Base-by-base conservation (phyloP, 1,140 invertebrate genomes). In the Plodia interpunctella region DNA sequence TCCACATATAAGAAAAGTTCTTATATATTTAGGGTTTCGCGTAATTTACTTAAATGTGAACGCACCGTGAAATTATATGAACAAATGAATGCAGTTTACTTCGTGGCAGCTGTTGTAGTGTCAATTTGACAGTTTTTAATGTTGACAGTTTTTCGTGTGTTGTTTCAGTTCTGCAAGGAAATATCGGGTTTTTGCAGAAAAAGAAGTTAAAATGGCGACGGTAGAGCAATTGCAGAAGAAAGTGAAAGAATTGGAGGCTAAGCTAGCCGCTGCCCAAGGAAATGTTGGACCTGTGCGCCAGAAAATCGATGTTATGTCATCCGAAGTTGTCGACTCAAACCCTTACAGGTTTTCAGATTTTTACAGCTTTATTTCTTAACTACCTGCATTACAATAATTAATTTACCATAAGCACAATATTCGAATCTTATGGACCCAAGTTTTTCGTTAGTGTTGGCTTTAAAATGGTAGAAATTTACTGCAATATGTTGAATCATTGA, bases 241-340 rank as follows among this genome's bases (percentile, higher is more conserved):
- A 80, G 86, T 94, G 1, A 77, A 85, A 59, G 87, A 92, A 52
- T 75, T 95, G 18, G 92, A 94, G 76, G 80, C 87, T 8, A 88
- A 94, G 69, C 66, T 94, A 55, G 81, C 78, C 8, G 71, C 83
- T 28, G 76, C 81, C 30, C 91, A 90, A 56, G 64, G 72, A 54
- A 82, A 83, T 75, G 78, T 81, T 58, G 81, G 70, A 6, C 76
- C 75, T 18, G 87, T 72, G 5, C 83, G 95, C 51, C 85, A 93
- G 62, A 90, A 90, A 82, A 90, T 88, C 49, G 81, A 87, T 35
- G 81, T 86, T 35, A 88, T 88, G 86, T 88, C 86, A 18, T 83
- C 83, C 0, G 86, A 88, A 80, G 98, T 99, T n/a, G 95, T 98
- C 13, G 98, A 99, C 90, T 96, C 97, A 0, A 99, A 99, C 92